Conservation (phyloP, 2,888 invertebrate genomes). For the Taenaris catops region DNA sequence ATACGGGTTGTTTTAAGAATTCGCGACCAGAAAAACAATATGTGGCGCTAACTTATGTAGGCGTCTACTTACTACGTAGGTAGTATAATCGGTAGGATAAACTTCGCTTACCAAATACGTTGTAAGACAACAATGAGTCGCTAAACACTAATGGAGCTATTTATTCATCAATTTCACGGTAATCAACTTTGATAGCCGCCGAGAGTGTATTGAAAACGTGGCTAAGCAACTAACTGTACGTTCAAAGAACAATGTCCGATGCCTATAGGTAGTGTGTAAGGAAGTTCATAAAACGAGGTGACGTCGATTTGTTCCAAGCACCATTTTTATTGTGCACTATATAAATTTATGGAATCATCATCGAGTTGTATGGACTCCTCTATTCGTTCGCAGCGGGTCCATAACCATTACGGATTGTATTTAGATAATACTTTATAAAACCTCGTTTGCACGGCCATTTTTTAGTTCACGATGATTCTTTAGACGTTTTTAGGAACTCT, state of each 20-base stretch:
- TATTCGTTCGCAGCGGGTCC: conserved; percentile 63
- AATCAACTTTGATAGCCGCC: conserved; percentile 43
- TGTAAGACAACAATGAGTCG: conserved; percentile 38
- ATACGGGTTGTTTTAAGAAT: too few relatives aligned
- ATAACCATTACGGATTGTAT: conserved; percentile 73
- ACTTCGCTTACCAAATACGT: too few relatives aligned
- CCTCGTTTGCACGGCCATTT: conserved; percentile 43
- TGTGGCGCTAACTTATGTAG: too few relatives aligned
- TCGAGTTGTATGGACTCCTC: conserved; percentile 72
- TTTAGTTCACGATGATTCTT: conserved; percentile 8
- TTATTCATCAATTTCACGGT: conserved; percentile 58
- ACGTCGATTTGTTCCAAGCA: conserved; percentile 68
- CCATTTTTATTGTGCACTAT: conserved; percentile 73
- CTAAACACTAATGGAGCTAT: conserved; percentile 46
- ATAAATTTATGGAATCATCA: conserved; percentile 79
- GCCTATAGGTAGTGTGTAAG: conserved; percentile 27
- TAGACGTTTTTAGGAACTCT: too few relatives aligned
- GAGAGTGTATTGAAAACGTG: conserved; percentile 20
- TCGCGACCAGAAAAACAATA: too few relatives aligned
- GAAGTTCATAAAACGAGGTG: conserved; percentile 65
- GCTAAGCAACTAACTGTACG: conserved; percentile 1
- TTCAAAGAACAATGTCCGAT: conserved; percentile 42
- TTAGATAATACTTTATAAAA: conserved; percentile 66
- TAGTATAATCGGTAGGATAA: too few relatives aligned
- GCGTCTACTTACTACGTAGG: too few relatives aligned